Evolutionary conservation across 2,888 invertebrate genomes (phyloP).

Genomic region (Phengaris arion): DNA sequence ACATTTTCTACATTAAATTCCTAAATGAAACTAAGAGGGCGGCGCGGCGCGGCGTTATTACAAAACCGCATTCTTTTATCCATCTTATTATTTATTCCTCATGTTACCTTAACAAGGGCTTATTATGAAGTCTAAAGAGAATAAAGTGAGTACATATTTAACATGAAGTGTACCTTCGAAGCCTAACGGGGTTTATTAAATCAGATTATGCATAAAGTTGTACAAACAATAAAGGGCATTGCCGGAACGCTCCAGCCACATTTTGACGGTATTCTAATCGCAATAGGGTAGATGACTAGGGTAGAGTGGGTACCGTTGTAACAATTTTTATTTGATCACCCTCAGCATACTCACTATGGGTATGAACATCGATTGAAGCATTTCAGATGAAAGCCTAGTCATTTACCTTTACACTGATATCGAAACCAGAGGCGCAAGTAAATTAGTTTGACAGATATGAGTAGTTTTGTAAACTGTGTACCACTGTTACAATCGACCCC

Average conservation of each 20-base stretch:
- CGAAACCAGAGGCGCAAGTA: too few species aligned
- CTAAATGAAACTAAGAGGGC: conserved; percentile 14
- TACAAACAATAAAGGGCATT: not conserved
- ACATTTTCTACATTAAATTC: conserved; percentile 24
- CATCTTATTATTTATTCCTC: conserved; percentile 20
- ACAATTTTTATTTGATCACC: too few species aligned
- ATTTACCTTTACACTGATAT: too few species aligned
- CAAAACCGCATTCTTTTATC: conserved; percentile 26
- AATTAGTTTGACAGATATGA: too few species aligned
- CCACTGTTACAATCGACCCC: too few species aligned
- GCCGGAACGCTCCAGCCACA: not conserved
- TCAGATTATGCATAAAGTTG: conserved; percentile 12
- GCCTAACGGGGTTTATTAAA: conserved; percentile 21
- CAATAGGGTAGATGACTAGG: too few species aligned
- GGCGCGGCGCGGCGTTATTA: conserved; percentile 13
- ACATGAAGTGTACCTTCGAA: conserved; percentile 16
- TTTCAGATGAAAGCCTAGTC: too few species aligned
- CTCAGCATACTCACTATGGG: too few species aligned
- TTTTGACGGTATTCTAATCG: not conserved
- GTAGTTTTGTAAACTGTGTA: too few species aligned
- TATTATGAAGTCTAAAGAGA: conserved; percentile 13
- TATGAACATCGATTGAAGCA: too few species aligned
- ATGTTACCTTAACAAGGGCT: conserved; percentile 11
- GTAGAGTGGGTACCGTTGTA: too few species aligned
- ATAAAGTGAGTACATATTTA: conserved; percentile 21